Base-by-base conservation (phyloP, 2,797 vertebrate genomes). In the Coranthus polyacanthus region DNA sequence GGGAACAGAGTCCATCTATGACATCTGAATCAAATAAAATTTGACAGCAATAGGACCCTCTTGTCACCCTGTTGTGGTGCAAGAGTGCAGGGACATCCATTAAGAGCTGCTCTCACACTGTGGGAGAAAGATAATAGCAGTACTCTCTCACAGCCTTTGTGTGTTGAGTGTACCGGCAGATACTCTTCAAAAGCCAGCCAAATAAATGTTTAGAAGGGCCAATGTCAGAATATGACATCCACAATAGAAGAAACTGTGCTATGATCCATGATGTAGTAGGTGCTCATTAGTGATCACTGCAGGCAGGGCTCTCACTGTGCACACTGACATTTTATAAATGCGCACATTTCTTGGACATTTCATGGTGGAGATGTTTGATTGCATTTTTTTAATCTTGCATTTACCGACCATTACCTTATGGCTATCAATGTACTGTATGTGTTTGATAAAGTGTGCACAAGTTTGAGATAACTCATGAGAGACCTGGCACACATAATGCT, bases 61-160 rank as follows among this genome's bases (percentile, higher is more conserved):
- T 2, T 17, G 49, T 18, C 66, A 24, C 16, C 38, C 12, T 13
- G 59, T 64, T 75, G 34, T 58, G 54, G 39, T 41, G 21, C 15
- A 22, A 24, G 59, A 51, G 55, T 18, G 16, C 21, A 13, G 55
- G 18, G 39, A 20, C 34, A 46, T 65, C 49, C 62, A 68, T 74
- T 79, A 68, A 26, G 21, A 29, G 68, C 75, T 42, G 8, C 63
- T 56, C 21, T 52, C 46, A 13, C 45, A 7, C 65, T 63, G 49
- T 26, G 57, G 43, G 29, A 49, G 42, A 13, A 24, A 24, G 44
- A 45, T 72, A 37, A 72, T 54, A 38, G 49, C 12, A 12, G 5
- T 10, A 11, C 44, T 55, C 17, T 54, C 17, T 47, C 41, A 41
- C 24, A 42, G 15, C 24, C 10, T 43, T 42, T 68, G 50, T 61